Conservation (phyloP, 2,797 vertebrate species). For the Alectoris magna region DNA sequence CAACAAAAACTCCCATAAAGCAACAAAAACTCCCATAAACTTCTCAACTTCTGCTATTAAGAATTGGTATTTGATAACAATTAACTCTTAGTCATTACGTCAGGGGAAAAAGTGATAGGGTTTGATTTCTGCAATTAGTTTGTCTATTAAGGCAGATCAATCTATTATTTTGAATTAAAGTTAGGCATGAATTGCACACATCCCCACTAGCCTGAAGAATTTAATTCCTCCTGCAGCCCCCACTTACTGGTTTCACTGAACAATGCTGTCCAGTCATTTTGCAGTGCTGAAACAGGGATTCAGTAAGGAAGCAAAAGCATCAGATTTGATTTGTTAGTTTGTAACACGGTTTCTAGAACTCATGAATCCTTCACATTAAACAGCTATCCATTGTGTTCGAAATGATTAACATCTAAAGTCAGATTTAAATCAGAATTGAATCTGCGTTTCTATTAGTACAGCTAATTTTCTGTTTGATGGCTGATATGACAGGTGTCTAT, state of each 20-base stretch:
- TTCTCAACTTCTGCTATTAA: neutral
- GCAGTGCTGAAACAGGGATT: conserved; percentile 12
- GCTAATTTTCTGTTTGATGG: conserved; percentile 57
- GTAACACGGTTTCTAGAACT: conserved; percentile 60
- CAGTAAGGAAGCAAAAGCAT: conserved; percentile 33
- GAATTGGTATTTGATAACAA: neutral
- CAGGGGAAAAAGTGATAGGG: neutral
- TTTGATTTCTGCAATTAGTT: conserved; percentile 10
- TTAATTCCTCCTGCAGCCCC: neutral
- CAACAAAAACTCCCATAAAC: neutral
- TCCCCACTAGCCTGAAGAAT: neutral
- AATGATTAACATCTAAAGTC: conserved; percentile 65
- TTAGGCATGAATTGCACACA: neutral
- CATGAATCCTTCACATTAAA: conserved; percentile 70
- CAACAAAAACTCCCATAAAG: neutral
- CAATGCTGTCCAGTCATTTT: neutral
- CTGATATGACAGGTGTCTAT: conserved; percentile 46
- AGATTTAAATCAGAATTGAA: conserved; percentile 69
- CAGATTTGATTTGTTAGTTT: conserved; percentile 56
- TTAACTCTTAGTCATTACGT: neutral
- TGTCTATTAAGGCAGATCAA: neutral
- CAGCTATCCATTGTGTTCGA: conserved; percentile 51
- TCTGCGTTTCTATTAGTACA: conserved; percentile 33
- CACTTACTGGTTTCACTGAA: conserved; percentile 20
- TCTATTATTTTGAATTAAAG: neutral